phyloP scores from a whole-genome alignment of 2,113 vertebrate genomes.

The Nycticebus coucang region DNA sequence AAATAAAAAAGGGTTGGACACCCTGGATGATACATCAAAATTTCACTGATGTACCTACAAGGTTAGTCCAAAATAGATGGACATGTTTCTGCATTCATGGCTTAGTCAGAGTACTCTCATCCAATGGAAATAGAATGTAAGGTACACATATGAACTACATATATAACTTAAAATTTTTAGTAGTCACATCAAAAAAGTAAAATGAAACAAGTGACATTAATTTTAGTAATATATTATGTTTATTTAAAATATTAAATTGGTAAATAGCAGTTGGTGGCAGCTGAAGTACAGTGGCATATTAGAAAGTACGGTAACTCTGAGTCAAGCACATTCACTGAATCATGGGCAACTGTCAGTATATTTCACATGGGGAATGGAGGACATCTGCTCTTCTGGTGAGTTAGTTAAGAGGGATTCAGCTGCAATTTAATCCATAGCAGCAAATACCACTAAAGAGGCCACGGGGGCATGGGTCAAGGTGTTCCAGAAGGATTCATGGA shows the following conservation, averaged over 20 bases:
- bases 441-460: not conserved
- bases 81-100: not conserved
- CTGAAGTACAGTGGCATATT: not conserved
- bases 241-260: slow-evolving; percentile 26
- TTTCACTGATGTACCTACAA: not conserved
- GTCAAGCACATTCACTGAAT: not conserved
- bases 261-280: slow-evolving; percentile 10
- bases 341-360: not conserved
- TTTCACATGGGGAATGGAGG: not conserved
- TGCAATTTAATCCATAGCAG: not conserved
- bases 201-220: slow-evolving; percentile 31
- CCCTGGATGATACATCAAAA: not conserved
- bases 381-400: not conserved
- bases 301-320: not conserved
- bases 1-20: too few relatives aligned
- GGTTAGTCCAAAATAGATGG: not conserved
- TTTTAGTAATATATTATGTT: slow-evolving; percentile 19
- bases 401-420: not conserved
- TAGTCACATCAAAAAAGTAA: slow-evolving; percentile 14
- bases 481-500: not conserved
- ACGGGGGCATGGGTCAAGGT: not conserved
- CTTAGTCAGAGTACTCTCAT: not conserved
- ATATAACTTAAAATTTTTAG: slow-evolving; percentile 26
- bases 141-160: not conserved
- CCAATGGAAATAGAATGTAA: not conserved